Base-by-base conservation (phyloP, 2,797 vertebrate genomes). In the Pipistrellus kuhlii region DNA sequence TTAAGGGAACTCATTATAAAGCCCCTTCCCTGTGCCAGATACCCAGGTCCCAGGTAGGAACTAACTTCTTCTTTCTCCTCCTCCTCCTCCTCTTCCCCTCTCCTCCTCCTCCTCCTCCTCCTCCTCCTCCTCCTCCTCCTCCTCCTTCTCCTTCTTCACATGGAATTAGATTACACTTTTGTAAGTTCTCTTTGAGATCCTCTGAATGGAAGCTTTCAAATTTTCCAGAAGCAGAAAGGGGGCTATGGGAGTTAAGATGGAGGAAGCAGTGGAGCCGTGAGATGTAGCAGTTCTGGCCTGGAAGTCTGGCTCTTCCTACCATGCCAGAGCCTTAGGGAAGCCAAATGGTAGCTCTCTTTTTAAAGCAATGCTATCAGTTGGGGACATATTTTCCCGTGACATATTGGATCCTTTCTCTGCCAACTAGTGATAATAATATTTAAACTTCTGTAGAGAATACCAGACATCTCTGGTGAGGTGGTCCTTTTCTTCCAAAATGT, bases 341-440 rank as follows among this genome's bases (percentile, higher is more conserved):
- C 57, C 62, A 72, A 72, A 25, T 9, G 85, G 10, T 41, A 84
- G 32, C 23, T 69, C 48, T 94, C 72, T 12, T 17, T 89, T 94
- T 82, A 91, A 30, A 78, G 3, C 11, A n/a, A 68, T 85, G 46
- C 38, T 57, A 62, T 94, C 86, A 82, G 93, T 89, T 91, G n/a
- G 68, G 71, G 57, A 88, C 17, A 14, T 91, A 88, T 91, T 93
- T 95, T 83, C 27, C 25, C 35, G 68, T 88, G 86, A 93, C 86
- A 95, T 91, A 82, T 91, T 96, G 80, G 38, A 62, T 87, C 20
- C 8, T 95, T 89, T 88, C 32, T 94, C 90, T 94, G 91, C 89
- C 96, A 94, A 15, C 20, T 75, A 59, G 41, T 27, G 89, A 93
- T 92, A 85, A 94, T 91, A 80, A 77, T 90, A 88, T 73, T 94